A percentile compares a stretch with the other conserved stretches of the same genome.
Conservation (phyloP, 2,113 vertebrate genomes). For the Mus musculus region GRCm39 chr3:129402501-129403000, state of each 20-base stretch:
- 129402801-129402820: neutral
- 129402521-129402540: neutral
- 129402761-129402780: neutral
- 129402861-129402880: neutral
- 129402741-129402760: neutral
- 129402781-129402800: neutral
- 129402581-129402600: neutral
- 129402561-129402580: neutral
- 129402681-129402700: neutral
- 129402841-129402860: neutral
- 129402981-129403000: neutral
- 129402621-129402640: neutral
- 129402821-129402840: neutral
- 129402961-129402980: neutral
- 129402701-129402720: neutral
- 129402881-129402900: neutral
- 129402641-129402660: neutral
- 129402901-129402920: neutral
- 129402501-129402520: constrained; percentile 46
- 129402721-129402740: neutral
- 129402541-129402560: constrained; percentile 1
- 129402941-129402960: neutral
- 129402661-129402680: neutral
- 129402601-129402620: neutral
- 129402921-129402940: neutral